A percentile compares a stretch with the other conserved stretches of the same genome.
phyloP scores from a whole-genome alignment of 2,797 vertebrate species.

The Silurus aristotelis region DNA sequence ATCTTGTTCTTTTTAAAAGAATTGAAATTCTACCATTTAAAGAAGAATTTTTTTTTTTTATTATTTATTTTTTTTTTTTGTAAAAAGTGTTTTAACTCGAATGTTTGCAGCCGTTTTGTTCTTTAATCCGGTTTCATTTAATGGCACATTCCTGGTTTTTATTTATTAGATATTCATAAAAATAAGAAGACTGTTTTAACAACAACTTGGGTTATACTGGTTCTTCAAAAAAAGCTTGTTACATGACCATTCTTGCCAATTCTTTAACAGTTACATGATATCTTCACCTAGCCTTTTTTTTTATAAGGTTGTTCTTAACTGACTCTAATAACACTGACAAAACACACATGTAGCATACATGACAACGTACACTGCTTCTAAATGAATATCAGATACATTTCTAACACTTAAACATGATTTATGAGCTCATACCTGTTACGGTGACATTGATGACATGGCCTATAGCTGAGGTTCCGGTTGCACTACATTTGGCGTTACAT shows the following conservation, averaged over 20 bases:
- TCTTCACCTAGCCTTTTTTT: too few relatives aligned
- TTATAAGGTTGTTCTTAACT: too few relatives aligned
- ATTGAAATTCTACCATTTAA: not conserved
- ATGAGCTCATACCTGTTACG: constrained; percentile 15
- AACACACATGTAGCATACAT: too few relatives aligned
- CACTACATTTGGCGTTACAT: not conserved
- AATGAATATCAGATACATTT: too few relatives aligned
- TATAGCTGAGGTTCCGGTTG: not conserved
- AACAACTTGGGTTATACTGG: not conserved
- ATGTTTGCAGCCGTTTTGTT: not conserved
- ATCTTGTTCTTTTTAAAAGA: not conserved
- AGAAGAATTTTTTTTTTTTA: too few relatives aligned
- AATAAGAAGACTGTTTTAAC: not conserved
- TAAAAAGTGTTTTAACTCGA: too few relatives aligned
- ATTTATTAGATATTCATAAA: not conserved
- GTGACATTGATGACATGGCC: constrained; percentile 18
- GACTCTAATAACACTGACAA: too few relatives aligned
- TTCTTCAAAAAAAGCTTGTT: not conserved
- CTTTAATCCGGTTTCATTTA: not conserved
- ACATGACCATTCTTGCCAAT: not conserved
- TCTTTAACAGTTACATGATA: too few relatives aligned
- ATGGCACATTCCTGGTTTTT: not conserved
- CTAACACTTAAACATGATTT: too few relatives aligned
- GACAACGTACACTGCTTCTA: too few relatives aligned
- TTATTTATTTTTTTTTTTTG: too few relatives aligned